These are phyloP conservation scores for Drosophila quadrilineata DNA, from an alignment of 1,140 invertebrate genomes.

Conservation along the genomic window DNA sequence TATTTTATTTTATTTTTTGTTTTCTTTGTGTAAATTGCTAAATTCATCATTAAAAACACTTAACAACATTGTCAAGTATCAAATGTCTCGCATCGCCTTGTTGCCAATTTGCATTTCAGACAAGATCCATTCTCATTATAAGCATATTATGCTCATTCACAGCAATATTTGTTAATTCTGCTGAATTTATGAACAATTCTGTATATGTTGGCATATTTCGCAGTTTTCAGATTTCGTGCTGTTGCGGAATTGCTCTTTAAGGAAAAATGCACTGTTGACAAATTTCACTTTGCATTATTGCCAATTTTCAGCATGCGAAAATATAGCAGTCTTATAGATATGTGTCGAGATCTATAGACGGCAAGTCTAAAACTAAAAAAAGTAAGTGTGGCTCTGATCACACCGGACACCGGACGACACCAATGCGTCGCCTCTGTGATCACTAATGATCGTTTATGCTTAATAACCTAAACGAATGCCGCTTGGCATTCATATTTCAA, in stretches of 20 bases:
- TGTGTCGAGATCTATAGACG: too few species aligned
- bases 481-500: slow-evolving; percentile 65
- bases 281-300: slow-evolving; percentile 7
- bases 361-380: slow-evolving; percentile 2
- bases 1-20: too few species aligned
- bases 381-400: slow-evolving; percentile 16
- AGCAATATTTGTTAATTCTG: too few species aligned
- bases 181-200: too few species aligned
- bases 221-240: not conserved
- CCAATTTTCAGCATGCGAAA: not conserved
- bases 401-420: slow-evolving; percentile 54
- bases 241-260: too few species aligned
- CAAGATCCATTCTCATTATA: too few species aligned
- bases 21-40: too few species aligned
- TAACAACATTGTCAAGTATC: slow-evolving; percentile 8
- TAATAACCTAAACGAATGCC: slow-evolving; percentile 68
- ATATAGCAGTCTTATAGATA: too few species aligned
- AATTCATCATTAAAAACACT: slow-evolving; percentile 23
- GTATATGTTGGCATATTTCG: slow-evolving; percentile 2
- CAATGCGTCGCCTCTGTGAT: slow-evolving; percentile 56
- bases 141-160: too few species aligned
- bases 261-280: slow-evolving; percentile 1
- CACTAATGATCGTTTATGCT: slow-evolving; percentile 68
- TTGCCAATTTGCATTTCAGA: not conserved
- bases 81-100: not conserved